A percentile compares a stretch with the other conserved stretches of the same genome.
phyloP scores from a whole-genome alignment of 2,888 invertebrate species.

The Protodeltote pygarga region DNA sequence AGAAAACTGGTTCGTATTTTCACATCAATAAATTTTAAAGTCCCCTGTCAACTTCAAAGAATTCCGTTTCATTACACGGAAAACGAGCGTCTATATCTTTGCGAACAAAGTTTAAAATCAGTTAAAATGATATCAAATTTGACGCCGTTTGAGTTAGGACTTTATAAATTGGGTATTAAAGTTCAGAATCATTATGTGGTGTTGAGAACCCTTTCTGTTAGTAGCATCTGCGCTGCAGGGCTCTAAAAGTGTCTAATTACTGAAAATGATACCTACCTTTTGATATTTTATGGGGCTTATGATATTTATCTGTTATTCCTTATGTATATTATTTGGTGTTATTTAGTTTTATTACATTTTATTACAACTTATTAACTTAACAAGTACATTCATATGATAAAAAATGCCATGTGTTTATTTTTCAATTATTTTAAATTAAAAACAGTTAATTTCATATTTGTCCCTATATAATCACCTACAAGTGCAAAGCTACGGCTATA shows the following conservation, averaged over 20 bases:
- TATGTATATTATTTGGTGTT: slow-evolving; percentile 1
- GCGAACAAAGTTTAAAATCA: slow-evolving; percentile 45
- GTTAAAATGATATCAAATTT: slow-evolving; percentile 26
- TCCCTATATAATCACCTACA: no score
- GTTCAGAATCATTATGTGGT: slow-evolving; percentile 17
- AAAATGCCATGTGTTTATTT: no score
- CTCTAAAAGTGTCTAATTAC: slow-evolving; percentile 59
- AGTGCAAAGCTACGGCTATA: no score
- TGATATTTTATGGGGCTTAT: slow-evolving; percentile 47
- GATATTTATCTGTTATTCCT: slow-evolving; percentile 29
- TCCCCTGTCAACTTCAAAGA: slow-evolving; percentile 9
- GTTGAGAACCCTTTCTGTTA: slow-evolving; percentile 23
- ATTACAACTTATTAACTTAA: no score
- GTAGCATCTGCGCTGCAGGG: slow-evolving; percentile 52
- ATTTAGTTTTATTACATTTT: no score
- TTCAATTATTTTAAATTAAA: no score
- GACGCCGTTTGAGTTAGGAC: slow-evolving; percentile 26
- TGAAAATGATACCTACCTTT: slow-evolving; percentile 56
- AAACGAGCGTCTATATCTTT: slow-evolving; percentile 39
- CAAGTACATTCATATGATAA: no score
- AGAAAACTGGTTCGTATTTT: slow-evolving; percentile 36
- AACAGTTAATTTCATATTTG: no score
- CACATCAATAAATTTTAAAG: slow-evolving; percentile 14
- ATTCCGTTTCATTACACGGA: slow-evolving; percentile 36
- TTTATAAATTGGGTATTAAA: slow-evolving; percentile 18